Conservation (phyloP, 2,888 invertebrate genomes). For the Cenopis cana region DNA sequence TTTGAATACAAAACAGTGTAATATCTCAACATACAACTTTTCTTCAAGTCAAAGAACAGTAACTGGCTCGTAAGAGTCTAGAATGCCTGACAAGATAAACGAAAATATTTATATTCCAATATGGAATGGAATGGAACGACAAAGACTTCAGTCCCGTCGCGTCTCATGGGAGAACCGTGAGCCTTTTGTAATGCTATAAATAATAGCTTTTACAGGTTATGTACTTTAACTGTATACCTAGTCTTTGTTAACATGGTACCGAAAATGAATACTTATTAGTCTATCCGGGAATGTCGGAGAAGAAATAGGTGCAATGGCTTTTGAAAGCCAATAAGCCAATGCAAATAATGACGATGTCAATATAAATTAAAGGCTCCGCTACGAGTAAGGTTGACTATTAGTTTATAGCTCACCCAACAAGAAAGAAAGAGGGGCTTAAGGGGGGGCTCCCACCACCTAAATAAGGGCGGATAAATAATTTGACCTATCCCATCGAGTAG, state of each 20-base stretch:
- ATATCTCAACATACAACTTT: not conserved
- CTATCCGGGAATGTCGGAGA: no score
- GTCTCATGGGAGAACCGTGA: conserved; percentile 31
- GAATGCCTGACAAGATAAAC: conserved; percentile 36
- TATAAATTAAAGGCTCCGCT: no score
- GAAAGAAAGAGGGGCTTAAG: no score
- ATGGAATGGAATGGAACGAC: conserved; percentile 28
- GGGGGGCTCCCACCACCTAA: no score
- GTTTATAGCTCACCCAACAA: no score
- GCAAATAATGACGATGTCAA: no score
- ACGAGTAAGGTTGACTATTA: no score
- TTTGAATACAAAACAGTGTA: not conserved
- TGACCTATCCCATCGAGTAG: no score
- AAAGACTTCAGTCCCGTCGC: conserved; percentile 22
- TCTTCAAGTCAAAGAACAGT: not conserved
- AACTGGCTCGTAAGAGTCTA: not conserved
- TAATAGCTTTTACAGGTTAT: conserved; percentile 18
- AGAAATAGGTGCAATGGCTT: not conserved
- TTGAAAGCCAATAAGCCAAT: no score
- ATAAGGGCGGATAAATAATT: no score
- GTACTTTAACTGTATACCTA: no score
- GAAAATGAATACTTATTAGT: not conserved
- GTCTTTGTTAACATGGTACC: not conserved
- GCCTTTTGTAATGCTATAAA: conserved; percentile 36
- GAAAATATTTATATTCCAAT: conserved; percentile 41